Evolutionary conservation across 2,888 invertebrate genomes (phyloP), one percentile per base, ranked within the genome.

Genomic region (Pheosia tremula): DNA sequence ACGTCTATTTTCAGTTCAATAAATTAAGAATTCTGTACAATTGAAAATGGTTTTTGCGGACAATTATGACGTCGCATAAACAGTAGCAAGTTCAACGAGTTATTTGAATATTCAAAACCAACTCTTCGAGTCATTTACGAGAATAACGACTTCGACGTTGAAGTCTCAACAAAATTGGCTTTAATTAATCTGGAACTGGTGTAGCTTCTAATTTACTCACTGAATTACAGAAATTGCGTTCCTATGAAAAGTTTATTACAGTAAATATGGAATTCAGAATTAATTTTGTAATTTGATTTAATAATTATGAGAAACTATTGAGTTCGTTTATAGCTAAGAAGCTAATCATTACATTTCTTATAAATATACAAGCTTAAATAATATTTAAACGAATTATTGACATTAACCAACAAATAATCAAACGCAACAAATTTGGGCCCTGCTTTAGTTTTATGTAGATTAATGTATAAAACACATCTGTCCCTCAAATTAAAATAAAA

Each of bases 21-120:
- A 56, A 41, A 54, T 61, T 5, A n/a, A n/a, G n/a, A n/a, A n/a
- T 47, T 60, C 63, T 63, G 24, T 60, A 59, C 66, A 70, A 70
- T 60, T 58, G 36, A 56, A 72, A 62, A 66, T 68, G 49, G 59
- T 58, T 63, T 70, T 24, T 61, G 54, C 64, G 62, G 59, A 71
- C 63, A 71, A 73, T 71, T 68, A 69, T 69, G 66, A 67, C 59
- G 69, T 49, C 47, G 67, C 77, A 76, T 71, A 75, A 77, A 78
- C 71, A 74, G 65, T 13, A 62, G 61, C 47, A 64, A 75, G 68
- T 72, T 72, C 38, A 47, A 55, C 54, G 50, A 58, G 54, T 57
- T 66, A 69, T 77, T 75, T 81, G 76, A 80, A 79, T 81, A 81
- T 80, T 80, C 78, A 79, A 75, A 74, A 72, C 67, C 58, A 60